Conservation (phyloP, 2,888 invertebrate species). For the Pachliopta kotzebuea region DNA sequence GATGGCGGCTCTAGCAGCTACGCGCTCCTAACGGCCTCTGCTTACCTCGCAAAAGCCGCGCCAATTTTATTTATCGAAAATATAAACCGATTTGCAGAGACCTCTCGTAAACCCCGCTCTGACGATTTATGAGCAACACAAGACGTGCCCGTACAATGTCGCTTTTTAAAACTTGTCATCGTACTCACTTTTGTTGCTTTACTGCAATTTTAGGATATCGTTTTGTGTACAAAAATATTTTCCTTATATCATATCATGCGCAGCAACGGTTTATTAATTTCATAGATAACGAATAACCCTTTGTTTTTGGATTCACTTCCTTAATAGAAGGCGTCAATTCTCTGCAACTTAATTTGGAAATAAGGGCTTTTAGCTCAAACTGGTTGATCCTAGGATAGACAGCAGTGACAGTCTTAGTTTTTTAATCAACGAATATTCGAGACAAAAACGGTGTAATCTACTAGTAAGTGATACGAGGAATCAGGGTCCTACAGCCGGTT, state of each 20-base stretch:
- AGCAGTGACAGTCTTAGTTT: too few species aligned
- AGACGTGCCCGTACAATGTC: constrained; percentile 73
- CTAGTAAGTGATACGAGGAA: too few species aligned
- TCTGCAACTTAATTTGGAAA: too few species aligned
- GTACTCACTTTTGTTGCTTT: constrained; percentile 37
- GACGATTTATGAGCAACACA: constrained; percentile 77
- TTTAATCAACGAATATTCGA: too few species aligned
- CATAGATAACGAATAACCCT: background rate
- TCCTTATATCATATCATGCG: background rate
- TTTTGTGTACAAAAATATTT: background rate
- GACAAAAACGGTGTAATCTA: too few species aligned
- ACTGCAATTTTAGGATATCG: constrained; percentile 4
- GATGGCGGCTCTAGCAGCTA: constrained; percentile 53
- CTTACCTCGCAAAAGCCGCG: constrained; percentile 80
- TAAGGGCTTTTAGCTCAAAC: too few species aligned
- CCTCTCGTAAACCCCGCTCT: constrained; percentile 75
- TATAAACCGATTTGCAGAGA: constrained; percentile 80
- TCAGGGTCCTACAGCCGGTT: too few species aligned
- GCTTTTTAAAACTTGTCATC: constrained; percentile 65
- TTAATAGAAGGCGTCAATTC: too few species aligned
- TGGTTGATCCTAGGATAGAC: too few species aligned
- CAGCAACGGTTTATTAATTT: background rate
- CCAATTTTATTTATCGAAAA: constrained; percentile 81
- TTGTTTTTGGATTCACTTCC: background rate
- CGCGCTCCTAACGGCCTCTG: constrained; percentile 78